Evolutionary conservation across 2,113 vertebrate genomes (phyloP).

Genomic region (Microtus montanus): DNA sequence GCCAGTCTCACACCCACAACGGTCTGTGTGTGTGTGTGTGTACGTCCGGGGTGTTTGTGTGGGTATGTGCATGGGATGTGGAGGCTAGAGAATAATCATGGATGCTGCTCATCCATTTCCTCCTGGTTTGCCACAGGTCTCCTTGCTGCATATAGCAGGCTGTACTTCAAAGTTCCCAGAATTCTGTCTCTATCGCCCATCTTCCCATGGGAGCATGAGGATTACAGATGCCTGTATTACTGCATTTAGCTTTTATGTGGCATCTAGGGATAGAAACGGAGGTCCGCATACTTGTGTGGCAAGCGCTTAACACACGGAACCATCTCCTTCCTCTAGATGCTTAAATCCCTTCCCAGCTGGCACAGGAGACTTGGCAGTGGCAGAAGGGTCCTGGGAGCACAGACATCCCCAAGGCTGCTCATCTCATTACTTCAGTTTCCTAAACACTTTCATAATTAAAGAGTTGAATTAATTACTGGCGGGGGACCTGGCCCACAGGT

Average conservation of each 20-base stretch:
- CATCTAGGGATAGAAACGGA: neutral
- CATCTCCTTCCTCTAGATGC: neutral
- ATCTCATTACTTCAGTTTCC: neutral
- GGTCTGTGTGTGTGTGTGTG: neutral
- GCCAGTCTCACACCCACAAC: fast-evolving
- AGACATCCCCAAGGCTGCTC: neutral
- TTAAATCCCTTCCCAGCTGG: neutral
- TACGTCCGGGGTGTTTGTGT: neutral
- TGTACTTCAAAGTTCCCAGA: too few relatives aligned
- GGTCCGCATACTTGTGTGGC: neutral
- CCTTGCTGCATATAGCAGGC: neutral
- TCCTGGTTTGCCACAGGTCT: neutral
- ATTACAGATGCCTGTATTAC: neutral
- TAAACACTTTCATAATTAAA: neutral
- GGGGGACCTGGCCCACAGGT: neutral
- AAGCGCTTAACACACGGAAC: neutral
- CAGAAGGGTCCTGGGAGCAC: neutral
- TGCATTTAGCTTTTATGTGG: neutral
- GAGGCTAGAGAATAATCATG: neutral
- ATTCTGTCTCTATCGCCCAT: neutral
- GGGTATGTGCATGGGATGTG: too few relatives aligned
- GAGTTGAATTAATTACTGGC: slow-evolving; percentile 18
- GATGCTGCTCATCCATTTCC: neutral
- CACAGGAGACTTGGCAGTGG: neutral
- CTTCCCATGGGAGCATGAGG: too few relatives aligned